Evolutionary conservation across 2,113 vertebrate species (phyloP).

Genomic region (Felis chaus): DNA sequence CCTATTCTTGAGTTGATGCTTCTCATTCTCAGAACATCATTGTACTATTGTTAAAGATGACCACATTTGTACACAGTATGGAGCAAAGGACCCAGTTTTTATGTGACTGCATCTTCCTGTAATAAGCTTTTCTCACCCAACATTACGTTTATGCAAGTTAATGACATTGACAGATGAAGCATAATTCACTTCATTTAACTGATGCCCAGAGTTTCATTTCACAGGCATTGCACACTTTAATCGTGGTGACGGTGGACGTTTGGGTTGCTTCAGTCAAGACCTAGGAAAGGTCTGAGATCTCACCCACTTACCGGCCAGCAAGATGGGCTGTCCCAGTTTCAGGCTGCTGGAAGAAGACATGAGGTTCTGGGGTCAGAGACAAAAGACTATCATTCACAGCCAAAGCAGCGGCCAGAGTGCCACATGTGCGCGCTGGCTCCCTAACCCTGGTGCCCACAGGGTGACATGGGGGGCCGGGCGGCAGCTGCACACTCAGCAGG

Average conservation of each 20-base stretch:
- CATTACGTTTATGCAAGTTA: neutral
- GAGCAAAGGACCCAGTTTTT: neutral
- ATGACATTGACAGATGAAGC: neutral
- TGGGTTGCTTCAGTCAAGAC: neutral
- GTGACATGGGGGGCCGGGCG: neutral
- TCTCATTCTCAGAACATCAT: neutral
- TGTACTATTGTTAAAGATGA: too few species aligned
- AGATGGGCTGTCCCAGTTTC: neutral
- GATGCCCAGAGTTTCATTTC: neutral
- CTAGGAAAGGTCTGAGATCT: neutral
- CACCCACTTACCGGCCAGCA: too few species aligned
- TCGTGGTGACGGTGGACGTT: neutral
- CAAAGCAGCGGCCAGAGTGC: neutral
- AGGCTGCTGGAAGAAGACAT: neutral
- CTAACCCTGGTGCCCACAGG: neutral
- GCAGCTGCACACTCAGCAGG: neutral
- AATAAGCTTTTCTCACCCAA: neutral
- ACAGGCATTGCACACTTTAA: neutral
- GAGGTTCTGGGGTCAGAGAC: neutral
- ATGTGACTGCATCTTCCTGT: neutral
- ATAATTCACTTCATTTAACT: neutral
- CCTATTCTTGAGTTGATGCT: neutral
- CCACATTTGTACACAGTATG: neutral
- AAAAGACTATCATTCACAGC: neutral
- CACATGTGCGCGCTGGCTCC: fast-evolving